These are phyloP conservation scores for Daphoenositta chrysoptera DNA, from an alignment of 2,113 vertebrate genomes.

Conservation along the genomic window DNA sequence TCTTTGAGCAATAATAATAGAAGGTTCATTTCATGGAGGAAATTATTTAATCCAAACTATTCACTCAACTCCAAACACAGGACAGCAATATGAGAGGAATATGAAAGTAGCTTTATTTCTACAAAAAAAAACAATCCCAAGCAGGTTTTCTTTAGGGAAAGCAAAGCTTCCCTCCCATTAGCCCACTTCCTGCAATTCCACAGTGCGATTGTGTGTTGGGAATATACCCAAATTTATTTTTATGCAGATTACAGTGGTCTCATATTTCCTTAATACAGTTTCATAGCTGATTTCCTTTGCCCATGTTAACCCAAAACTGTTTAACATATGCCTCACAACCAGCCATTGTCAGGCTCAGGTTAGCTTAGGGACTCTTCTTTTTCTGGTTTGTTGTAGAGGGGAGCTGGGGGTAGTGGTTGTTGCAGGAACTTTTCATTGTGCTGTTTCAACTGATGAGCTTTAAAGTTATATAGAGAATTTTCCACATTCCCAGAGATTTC, in stretches of 20 bases:
- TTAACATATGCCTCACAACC: slow-evolving; percentile 36
- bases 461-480: not conserved
- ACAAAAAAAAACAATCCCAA: not conserved
- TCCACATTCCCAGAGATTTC: not conserved
- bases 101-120: slow-evolving; percentile 10
- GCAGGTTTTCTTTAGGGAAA: slow-evolving; percentile 24
- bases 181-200: slow-evolving; percentile 51
- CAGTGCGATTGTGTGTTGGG: not conserved
- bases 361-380: not conserved
- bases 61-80: slow-evolving; percentile 3
- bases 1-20: slow-evolving; percentile 5
- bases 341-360: not conserved
- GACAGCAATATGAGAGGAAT: not conserved
- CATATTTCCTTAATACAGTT: slow-evolving; percentile 51
- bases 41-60: slow-evolving; percentile 49
- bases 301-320: slow-evolving; percentile 19
- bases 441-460: not conserved
- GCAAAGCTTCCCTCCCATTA: slow-evolving; percentile 26
- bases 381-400: not conserved
- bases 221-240: slow-evolving; percentile 63
- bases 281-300: slow-evolving; percentile 52
- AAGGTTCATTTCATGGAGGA: slow-evolving; percentile 27
- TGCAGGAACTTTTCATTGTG: not conserved
- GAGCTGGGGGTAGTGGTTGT: not conserved
- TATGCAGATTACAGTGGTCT: slow-evolving; percentile 58